Evolutionary conservation across 2,797 vertebrate genomes (phyloP), one percentile per base, ranked within the genome.

Genomic region (Knipowitschia caucasica): DNA sequence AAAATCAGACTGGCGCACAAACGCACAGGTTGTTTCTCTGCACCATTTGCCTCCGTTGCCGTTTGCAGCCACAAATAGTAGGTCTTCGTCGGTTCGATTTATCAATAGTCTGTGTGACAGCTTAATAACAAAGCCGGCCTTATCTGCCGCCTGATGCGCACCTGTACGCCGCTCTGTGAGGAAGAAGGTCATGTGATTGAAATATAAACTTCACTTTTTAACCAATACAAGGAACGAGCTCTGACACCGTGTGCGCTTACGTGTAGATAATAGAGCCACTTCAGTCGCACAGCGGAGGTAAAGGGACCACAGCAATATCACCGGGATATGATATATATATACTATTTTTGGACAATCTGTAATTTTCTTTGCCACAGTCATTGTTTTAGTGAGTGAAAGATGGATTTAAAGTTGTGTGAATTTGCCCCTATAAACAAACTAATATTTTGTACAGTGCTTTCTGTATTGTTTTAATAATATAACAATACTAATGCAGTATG

Each of bases 141-240:
- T 4, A 5, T 64, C n/a, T 62, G 40, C 51, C 2, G 12, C 55
- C 23, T 17, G 11, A 61, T 45, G 30, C 20, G 40, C 33, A 49
- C 27, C 24, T 52, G 9, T 5, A 23, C 21, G 31, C 8, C 0
- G 2, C 0, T 51, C 40, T 45, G 44, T 35, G 46, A 6, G 12
- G 36, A 18, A 56, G 6, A 36, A 43, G 23, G 24, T n/a, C 15
- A 9, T 58, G 14, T 20, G 39, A 56, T 12, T 43, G 26, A 68
- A 45, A 71, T 62, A 75, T 56, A 2, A 42, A 60, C 56, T 47
- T 54, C 39, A 50, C 49, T 27, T 44, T 26, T 25, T 52, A 17
- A 7, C 8, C 8, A n/a, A 11, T 18, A 25, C 38, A 45, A 36
- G 34, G 61, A 53, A 59, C 26, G 40, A 58, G 39, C 40, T 18